Base-by-base conservation (phyloP, 2,888 invertebrate genomes). In the Colostygia pectinataria region DNA sequence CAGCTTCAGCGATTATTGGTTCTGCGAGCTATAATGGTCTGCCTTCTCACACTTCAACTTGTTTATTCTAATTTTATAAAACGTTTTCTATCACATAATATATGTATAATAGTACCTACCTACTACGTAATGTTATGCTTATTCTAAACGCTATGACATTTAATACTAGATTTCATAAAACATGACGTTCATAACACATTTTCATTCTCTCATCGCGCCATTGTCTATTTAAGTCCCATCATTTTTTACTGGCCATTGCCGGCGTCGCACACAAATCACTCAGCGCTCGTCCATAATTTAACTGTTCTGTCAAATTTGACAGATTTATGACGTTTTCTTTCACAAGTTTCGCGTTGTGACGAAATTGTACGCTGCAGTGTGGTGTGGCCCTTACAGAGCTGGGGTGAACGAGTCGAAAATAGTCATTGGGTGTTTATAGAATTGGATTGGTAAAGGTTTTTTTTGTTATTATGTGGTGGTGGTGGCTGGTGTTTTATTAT, bases 281-380 rank as follows among this genome's bases (percentile, higher is more conserved):
- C 81, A 80, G 65, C 73, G 68, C 66, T 64, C 74, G 71, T 70
- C 75, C 80, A 81, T 83, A 83, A 82, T 76, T 83, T 76, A 76
- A 73, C 71, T 65, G 56, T 61, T 63, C 72, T 71, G 82, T 81
- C 83, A 79, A 64, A 66, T 68, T 61, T 79, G 83, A 84, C 79
- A 80, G 80, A 84, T 83, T 84, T 84, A 83, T 81, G 82, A 81
- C 80, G 71, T 69, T 68, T 81, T 82, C 82, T 83, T 83, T 81
- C 76, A 75, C 69, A 73, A 77, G 67, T 72, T 65, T 64, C 69
- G 63, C 58, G 51, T 51, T 62, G 63, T 57, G 63, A 61, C 65
- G 71, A 60, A 62, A 68, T 61, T 62, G 66, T 66, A 64, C 68
- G 61, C 62, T 60, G 51, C 32, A 39, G 52, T 43, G 50, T 50